Evolutionary conservation across 2,113 vertebrate species (phyloP).

Genomic region (Microcebus griseorufus): DNA sequence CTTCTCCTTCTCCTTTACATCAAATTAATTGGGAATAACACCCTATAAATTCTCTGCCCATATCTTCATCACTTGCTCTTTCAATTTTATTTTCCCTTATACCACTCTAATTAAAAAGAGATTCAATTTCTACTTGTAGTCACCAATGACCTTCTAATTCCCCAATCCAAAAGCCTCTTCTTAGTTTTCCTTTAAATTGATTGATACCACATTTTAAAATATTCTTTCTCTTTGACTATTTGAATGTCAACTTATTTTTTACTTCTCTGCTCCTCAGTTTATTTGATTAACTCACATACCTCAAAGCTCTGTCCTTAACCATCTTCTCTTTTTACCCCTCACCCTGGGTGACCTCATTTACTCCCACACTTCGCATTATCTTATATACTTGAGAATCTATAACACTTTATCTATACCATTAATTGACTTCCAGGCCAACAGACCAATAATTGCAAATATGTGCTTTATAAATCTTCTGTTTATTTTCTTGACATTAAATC

Average conservation of each 20-base stretch:
- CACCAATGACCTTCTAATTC: not conserved
- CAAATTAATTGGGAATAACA: not conserved
- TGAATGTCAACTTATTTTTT: not conserved
- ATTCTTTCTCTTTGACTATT: not conserved
- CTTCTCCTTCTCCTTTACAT: not conserved
- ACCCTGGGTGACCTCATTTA: not conserved
- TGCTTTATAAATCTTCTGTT: not conserved
- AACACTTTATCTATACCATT: not conserved
- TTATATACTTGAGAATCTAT: not conserved
- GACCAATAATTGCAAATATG: not conserved
- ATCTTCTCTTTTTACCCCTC: not conserved
- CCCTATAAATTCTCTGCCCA: not conserved
- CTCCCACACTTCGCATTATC: fast-evolving
- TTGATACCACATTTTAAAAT: not conserved
- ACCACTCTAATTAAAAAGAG: not conserved
- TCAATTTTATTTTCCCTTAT: not conserved
- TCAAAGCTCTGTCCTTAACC: not conserved
- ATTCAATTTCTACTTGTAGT: not conserved
- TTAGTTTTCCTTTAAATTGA: not conserved
- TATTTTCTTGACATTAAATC: not conserved
- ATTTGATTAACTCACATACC: not conserved
- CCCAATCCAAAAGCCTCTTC: not conserved
- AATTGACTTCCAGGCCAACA: not conserved
- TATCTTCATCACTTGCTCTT: not conserved
- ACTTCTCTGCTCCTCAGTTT: not conserved